Evolutionary conservation across 2,113 vertebrate species (phyloP), one percentile per base, ranked within the genome.

Genomic region (Hemiprocne comata): DNA sequence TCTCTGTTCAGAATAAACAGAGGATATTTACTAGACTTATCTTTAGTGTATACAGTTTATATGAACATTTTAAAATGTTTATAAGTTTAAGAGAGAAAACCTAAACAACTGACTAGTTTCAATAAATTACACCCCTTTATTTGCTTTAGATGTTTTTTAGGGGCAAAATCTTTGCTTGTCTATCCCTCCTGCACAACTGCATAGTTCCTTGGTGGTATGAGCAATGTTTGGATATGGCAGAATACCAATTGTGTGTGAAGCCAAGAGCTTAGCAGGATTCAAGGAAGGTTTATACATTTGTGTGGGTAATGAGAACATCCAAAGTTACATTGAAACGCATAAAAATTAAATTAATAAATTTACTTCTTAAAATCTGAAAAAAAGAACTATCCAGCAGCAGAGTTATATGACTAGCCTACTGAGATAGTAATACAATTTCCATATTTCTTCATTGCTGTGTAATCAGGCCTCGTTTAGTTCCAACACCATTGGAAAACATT

Each of bases 31-130:
- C 62, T 73, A 58, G 25, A 74, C 51, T 87, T 55, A 36, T 82
- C 71, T 66, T 61, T 54, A 77, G 28, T 2, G 0, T 60, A 80
- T 46, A 73, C 62, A 82, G 18, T 84, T 93, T 57, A 67, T 60
- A 79, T 29, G n/a, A 85, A 83, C 38, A 71, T 67, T 90, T 50
- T 60, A 2, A 85, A 85, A 71, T 81, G 13, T 86, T 91, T 90
- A 58, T 60, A 77, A 65, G 10, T 90, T 83, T 83, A 69, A 89
- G 87, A 94, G 29, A 80, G 28, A 85, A 86, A 17, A 71, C 29
- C 21, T 71, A 88, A 86, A 74, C 84, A 93, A 80, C 20, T 80
- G 46, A 60, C 29, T 77, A 70, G 40, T 93, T 96, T 74, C 87
- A 80, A 48, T 90, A 76, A 83, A 93, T 83, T 88, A 51, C 26